A percentile compares a stretch with the other conserved stretches of the same genome.
These are phyloP conservation scores for Ptilodon capucinus DNA, from an alignment of 2,888 invertebrate species.

Conservation along the genomic window DNA sequence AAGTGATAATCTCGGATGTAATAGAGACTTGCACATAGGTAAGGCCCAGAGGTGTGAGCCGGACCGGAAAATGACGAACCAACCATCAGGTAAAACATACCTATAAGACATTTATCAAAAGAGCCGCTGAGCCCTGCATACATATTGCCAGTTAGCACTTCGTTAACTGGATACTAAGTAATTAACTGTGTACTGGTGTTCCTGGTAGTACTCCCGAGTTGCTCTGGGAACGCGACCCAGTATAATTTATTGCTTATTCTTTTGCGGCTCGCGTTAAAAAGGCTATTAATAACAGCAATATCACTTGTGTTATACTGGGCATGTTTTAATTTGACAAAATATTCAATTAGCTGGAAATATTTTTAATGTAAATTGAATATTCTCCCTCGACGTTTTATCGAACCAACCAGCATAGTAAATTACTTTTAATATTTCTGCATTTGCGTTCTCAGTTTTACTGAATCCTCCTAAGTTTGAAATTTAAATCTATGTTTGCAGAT, in stretches of 20 bases:
- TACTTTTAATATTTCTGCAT: too few species aligned
- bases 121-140: constrained; percentile 43
- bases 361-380: too few species aligned
- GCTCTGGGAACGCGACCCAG: constrained; percentile 33
- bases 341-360: too few species aligned
- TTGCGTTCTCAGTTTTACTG: too few species aligned
- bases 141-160: constrained; percentile 63
- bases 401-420: too few species aligned
- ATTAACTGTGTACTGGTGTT: constrained; percentile 62
- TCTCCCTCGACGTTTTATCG: too few species aligned
- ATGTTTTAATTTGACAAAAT: neutral
- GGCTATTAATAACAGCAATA: constrained; percentile 47
- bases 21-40: too few species aligned
- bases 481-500: constrained; percentile 6
- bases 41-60: too few species aligned
- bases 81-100: neutral
- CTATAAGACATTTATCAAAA: constrained; percentile 39
- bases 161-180: constrained; percentile 68
- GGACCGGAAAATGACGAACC: too few species aligned
- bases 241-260: constrained; percentile 60
- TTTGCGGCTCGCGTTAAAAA: constrained; percentile 43
- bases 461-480: constrained; percentile 4
- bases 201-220: constrained; percentile 48
- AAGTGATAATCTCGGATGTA: too few species aligned
- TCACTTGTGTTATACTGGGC: constrained; percentile 16